Base-by-base conservation (phyloP, 2,888 invertebrate genomes). In the Rotaria sp. region DNA sequence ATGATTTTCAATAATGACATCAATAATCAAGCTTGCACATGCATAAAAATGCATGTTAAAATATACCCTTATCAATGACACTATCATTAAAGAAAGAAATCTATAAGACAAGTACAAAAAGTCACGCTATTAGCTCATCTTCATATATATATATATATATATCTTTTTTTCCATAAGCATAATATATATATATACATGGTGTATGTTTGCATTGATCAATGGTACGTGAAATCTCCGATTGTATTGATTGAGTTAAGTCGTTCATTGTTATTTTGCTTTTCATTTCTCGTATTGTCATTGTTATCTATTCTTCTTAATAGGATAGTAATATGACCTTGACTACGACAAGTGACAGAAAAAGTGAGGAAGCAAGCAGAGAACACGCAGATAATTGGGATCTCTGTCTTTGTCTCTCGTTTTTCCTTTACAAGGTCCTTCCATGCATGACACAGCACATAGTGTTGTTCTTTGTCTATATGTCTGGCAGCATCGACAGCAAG, bases 261-360 rank as follows among this genome's bases (percentile, higher is more conserved):
- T 38, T 67, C 21, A 21, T 18, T 67, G 18, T 67, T 8, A 26
- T 55, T 55, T 52, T 52, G 21, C 7, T 52, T 52, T n/a, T 21
- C 24, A 24, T 52, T 21, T 5, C 24, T 21, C 1, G 35, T 67
- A 21, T 38, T 35, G 21, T 67, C 8, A 1, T 26, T 55, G 26
- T 67, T n/a, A n/a, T 30, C 11, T 55, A 26, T 55, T 11, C 30
- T 59, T 59, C 1, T 30, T 59, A 30, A 30, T 67, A 35, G 35
- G 35, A 35, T 35, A 35, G 35, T 67, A 35, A 67, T 67, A 67
- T 30, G 30, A 67, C 67, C 67, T 67, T 67, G 67, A 67, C 67
- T 67, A 67, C 67, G 30, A 35, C 67, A 67, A 67, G 35, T 67
- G 67, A 67, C 67, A 67, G 67, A 67, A 67, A 67, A 30, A 67